Evolutionary conservation across 2,888 invertebrate species (phyloP).

Genomic region (Fragum whitleyi): DNA sequence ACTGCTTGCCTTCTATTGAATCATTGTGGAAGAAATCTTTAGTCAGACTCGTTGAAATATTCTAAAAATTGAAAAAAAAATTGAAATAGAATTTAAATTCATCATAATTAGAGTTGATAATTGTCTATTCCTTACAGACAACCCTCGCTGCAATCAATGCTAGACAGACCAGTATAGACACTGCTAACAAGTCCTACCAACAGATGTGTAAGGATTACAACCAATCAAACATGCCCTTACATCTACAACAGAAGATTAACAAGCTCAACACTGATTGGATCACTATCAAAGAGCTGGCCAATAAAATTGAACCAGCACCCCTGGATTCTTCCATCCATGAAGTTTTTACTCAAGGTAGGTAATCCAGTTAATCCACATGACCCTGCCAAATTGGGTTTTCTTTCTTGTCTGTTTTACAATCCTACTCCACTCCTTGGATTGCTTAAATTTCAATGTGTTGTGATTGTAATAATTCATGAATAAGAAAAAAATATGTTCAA

Average conservation of each 20-base stretch:
- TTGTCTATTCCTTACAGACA: conserved; percentile 72
- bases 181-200: conserved; percentile 73
- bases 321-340: conserved; percentile 74
- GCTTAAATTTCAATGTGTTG: no score
- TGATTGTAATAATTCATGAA: no score
- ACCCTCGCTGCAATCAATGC: conserved; percentile 78
- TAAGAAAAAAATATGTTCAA: no score
- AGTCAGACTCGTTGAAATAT: no score
- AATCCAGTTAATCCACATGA: background rate
- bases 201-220: conserved; percentile 72
- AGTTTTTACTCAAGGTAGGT: conserved; percentile 75
- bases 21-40: no score
- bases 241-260: conserved; percentile 75
- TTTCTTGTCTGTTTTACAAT: no score
- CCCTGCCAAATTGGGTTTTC: no score
- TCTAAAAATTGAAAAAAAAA: no score
- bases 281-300: conserved; percentile 74
- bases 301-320: conserved; percentile 70
- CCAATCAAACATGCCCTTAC: conserved; percentile 72
- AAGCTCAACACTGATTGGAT: conserved; percentile 81
- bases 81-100: no score
- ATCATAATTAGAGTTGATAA: no score
- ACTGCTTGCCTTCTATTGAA: no score
- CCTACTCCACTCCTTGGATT: no score
- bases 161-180: conserved; percentile 75